phyloP scores from a whole-genome alignment of 1,140 invertebrate genomes.

The Drosophila rhopaloa region DNA sequence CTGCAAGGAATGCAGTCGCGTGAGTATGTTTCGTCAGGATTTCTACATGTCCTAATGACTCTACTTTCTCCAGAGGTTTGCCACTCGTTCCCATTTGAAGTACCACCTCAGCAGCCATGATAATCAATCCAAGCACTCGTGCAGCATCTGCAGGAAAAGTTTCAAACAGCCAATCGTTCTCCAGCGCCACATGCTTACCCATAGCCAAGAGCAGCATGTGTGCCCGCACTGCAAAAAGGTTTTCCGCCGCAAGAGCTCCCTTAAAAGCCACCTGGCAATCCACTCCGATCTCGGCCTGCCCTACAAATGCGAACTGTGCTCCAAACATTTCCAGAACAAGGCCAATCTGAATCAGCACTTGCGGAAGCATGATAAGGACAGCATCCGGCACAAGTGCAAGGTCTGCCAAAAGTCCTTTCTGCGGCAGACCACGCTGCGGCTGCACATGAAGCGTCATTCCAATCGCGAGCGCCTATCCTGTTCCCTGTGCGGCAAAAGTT shows the following conservation, averaged over 20 bases:
- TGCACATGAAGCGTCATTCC: conserved; percentile 63
- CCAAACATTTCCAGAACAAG: conserved; percentile 84
- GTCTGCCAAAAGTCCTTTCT: conserved; percentile 67
- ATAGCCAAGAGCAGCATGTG: conserved; percentile 16
- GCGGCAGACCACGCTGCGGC: conserved; percentile 59
- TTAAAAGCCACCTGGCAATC: conserved; percentile 40
- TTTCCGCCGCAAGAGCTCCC: conserved; percentile 45
- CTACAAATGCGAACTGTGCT: conserved; percentile 84
- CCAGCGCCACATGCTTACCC: conserved; percentile 50
- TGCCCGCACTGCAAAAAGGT: conserved; percentile 58
- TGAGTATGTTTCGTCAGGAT: conserved; percentile 20
- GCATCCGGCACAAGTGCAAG: conserved; percentile 44
- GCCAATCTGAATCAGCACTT: conserved; percentile 84
- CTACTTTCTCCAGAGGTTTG: conserved; percentile 53
- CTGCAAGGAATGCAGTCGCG: conserved; percentile 57
- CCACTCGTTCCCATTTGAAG: conserved; percentile 67
- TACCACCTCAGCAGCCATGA: conserved; percentile 70
- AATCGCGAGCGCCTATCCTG: conserved; percentile 49
- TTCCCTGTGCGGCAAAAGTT: conserved; percentile 52
- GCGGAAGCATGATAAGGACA: conserved; percentile 63
- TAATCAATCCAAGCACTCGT: conserved; percentile 18
- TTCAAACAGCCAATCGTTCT: conserved; percentile 54
- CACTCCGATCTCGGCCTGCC: conserved; percentile 60
- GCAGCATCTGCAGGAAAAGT: conserved; percentile 45
- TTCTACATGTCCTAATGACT: background rate